phyloP scores from a whole-genome alignment of 2,797 vertebrate genomes.

The Petrocephalus sullivani region DNA sequence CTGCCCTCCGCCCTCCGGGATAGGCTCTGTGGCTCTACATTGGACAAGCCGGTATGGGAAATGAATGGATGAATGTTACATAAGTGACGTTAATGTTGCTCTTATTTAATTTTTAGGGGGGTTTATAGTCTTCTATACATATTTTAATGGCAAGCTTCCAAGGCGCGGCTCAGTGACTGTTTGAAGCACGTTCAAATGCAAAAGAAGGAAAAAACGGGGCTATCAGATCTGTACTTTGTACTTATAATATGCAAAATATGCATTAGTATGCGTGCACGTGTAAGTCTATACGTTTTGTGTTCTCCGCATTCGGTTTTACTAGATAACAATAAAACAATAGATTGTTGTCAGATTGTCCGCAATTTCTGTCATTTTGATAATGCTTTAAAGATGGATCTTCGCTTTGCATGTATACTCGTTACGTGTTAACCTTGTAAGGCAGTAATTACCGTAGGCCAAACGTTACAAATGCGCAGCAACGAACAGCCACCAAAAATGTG shows the following conservation, averaged over 20 bases:
- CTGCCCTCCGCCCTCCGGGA: not conserved
- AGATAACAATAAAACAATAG: not conserved
- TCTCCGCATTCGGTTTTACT: not conserved
- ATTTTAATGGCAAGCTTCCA: constrained; percentile 8
- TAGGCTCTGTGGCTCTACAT: not conserved
- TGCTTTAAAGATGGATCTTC: not conserved
- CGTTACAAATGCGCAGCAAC: not conserved
- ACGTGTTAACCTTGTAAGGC: not conserved
- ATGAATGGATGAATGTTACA: not conserved
- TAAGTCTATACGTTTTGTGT: not conserved
- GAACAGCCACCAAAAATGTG: not conserved
- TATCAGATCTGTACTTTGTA: not conserved
- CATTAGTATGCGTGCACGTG: not conserved
- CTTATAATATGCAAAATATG: no score
- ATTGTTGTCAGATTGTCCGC: not conserved
- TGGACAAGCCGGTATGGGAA: not conserved
- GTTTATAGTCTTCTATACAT: not conserved
- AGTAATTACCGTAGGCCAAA: not conserved
- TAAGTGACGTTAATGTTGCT: not conserved
- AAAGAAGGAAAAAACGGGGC: constrained; percentile 44
- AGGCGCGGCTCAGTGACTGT: constrained; percentile 58
- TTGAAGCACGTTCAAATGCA: constrained; percentile 56
- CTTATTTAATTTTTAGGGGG: not conserved
- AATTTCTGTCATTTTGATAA: not conserved
- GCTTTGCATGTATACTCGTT: not conserved